These are phyloP conservation scores for Babyrousa celebensis DNA, from an alignment of 2,797 vertebrate species.

Conservation along the genomic window DNA sequence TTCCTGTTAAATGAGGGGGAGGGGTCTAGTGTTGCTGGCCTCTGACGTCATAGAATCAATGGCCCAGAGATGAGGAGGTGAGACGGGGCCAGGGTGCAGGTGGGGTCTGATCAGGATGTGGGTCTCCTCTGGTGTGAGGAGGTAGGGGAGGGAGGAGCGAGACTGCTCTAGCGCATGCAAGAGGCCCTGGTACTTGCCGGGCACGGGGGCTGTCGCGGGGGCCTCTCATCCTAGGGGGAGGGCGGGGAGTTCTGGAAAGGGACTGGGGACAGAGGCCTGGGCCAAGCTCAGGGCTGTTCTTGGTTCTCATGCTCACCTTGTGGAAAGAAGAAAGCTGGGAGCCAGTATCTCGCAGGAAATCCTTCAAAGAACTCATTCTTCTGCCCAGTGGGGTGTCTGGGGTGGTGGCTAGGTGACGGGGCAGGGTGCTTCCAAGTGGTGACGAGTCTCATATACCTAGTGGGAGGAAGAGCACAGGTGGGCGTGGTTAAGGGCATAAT, in stretches of 20 bases:
- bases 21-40: neutral
- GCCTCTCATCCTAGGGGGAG: too few species aligned
- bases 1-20: neutral
- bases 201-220: neutral
- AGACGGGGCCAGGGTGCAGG: neutral
- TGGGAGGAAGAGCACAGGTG: neutral
- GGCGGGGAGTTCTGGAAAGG: neutral
- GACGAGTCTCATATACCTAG: conserved; percentile 71
- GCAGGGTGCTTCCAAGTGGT: neutral
- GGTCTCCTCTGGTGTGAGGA: neutral
- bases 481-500: neutral
- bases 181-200: neutral
- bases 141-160: neutral
- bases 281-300: neutral
- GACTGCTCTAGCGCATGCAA: too few species aligned
- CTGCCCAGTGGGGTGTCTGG: fast-evolving
- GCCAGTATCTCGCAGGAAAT: conserved; percentile 88
- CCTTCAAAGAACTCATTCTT: neutral
- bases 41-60: neutral
- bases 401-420: fast-evolving
- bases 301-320: conserved; percentile 82
- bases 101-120: neutral
- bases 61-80: neutral
- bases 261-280: neutral
- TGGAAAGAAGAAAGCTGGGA: conserved; percentile 90